Conservation (phyloP, 2,888 invertebrate genomes). For the Aphidoletes aphidimyza region DNA sequence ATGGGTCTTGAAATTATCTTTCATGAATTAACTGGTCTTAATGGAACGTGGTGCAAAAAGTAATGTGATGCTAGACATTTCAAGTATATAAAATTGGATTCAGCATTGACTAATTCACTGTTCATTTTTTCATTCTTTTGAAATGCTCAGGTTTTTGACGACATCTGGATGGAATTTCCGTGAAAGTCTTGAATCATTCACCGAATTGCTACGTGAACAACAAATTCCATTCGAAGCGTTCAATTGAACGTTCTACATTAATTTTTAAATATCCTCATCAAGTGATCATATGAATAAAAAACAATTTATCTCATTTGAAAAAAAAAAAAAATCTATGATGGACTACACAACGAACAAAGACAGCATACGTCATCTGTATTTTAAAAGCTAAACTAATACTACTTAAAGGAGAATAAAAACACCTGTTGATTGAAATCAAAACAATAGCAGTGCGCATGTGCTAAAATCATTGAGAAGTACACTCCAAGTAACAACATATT, state of each 20-base stretch:
- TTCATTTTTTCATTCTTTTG: neutral
- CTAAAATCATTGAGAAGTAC: neutral
- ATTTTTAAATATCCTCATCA: neutral
- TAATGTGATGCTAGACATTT: slow-evolving; percentile 7
- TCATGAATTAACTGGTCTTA: slow-evolving; percentile 57
- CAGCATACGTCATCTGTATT: neutral
- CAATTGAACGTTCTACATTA: neutral
- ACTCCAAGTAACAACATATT: neutral
- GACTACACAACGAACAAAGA: no score
- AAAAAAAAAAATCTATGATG: no score
- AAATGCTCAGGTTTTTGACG: neutral
- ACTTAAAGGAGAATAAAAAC: neutral
- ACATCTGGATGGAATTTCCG: slow-evolving; percentile 13
- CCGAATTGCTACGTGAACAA: neutral
- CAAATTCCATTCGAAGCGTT: neutral
- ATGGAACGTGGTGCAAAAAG: slow-evolving; percentile 57
- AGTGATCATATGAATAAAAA: neutral
- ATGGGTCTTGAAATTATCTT: slow-evolving; percentile 57
- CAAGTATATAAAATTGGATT: neutral
- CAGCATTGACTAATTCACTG: neutral
- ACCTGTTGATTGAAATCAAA: slow-evolving; percentile 21
- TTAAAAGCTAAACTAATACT: neutral
- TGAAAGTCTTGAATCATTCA: slow-evolving; percentile 23
- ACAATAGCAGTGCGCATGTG: neutral
- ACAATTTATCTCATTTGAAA: neutral